These are phyloP conservation scores for Icerya purchasi DNA, from an alignment of 2,888 invertebrate genomes.

Conservation along the genomic window DNA sequence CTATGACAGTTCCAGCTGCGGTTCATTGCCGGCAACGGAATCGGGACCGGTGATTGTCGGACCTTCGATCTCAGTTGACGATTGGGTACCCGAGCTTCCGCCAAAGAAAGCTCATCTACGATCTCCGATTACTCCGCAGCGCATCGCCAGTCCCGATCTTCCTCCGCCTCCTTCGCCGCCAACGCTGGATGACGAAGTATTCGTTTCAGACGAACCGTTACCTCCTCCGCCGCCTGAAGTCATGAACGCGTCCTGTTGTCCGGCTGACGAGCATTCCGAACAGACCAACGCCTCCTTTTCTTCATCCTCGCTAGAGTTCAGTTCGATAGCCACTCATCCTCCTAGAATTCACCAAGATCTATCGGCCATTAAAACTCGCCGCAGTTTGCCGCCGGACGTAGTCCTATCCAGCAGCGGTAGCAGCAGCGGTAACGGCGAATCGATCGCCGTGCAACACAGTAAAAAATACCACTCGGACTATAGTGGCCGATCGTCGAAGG, in stretches of 20 bases:
- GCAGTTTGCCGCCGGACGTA: background rate
- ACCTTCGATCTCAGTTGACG: slow-evolving; percentile 38
- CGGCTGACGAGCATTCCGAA: background rate
- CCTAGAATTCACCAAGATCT: no score
- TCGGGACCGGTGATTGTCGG: slow-evolving; percentile 39
- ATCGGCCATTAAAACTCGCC: no score
- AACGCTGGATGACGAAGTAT: slow-evolving; percentile 34
- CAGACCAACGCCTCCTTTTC: background rate
- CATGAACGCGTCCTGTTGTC: slow-evolving; percentile 1
- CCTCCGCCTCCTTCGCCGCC: slow-evolving; percentile 41
- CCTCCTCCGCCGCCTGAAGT: slow-evolving; percentile 37
- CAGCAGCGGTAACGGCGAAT: no score
- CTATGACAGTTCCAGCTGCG: slow-evolving; percentile 32
- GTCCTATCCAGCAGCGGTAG: no score
- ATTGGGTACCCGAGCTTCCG: slow-evolving; percentile 51
- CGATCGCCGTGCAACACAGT: no score
- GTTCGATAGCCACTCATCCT: no score
- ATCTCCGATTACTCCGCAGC: slow-evolving; percentile 25
- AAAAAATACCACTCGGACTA: no score
- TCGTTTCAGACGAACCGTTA: slow-evolving; percentile 38
- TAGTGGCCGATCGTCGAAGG: no score
- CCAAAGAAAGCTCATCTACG: slow-evolving; percentile 51
- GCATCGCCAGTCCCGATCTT: slow-evolving; percentile 28
- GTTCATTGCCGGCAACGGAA: slow-evolving; percentile 34
- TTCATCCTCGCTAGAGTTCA: no score